Evolutionary conservation across 2,113 vertebrate genomes (phyloP), one percentile per base, ranked within the genome.

Genomic region (Upupa epops): DNA sequence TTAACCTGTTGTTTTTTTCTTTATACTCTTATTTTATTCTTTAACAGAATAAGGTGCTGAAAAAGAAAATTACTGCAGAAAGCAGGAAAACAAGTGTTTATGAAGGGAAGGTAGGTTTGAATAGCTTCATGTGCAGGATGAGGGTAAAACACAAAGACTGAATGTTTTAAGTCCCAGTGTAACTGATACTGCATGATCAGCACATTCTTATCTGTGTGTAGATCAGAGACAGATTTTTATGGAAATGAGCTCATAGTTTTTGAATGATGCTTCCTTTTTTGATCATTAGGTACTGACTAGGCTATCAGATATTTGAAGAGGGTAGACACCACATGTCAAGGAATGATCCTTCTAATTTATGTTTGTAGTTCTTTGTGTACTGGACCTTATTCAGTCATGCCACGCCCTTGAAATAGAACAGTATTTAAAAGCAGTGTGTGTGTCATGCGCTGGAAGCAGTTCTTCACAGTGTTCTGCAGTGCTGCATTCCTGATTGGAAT

Each of bases 1-100:
- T 42, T 42, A 42, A 12, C 40, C 40, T 42, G 11, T n/a, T n/a
- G n/a, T n/a, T n/a, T n/a, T n/a, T n/a, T n/a, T n/a, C n/a, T n/a
- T n/a, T n/a, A n/a, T n/a, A n/a, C n/a, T n/a, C n/a, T n/a, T n/a
- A n/a, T n/a, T 42, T 42, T 42, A 42, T 42, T 74, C 89, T 74
- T 97, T 96, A 80, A 97, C 94, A 99, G 98, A 98, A 98, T 95
- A 98, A 98, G 92, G 51, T 68, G 24, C 97, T 99, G 58, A 98
- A 98, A 95, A 98, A 98, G 92, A 98, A 98, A 96, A 94, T 98
- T 11, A 85, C 90, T 94, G 96, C 97, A 96, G 98, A 98, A 92
- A 97, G 63, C 86, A 97, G 96, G 75, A 98, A 98, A 95, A 96
- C 65, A 85, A 97, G 60, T 96, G 59, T 96, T 85, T 97, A 96